Evolutionary conservation across 2,797 vertebrate species (phyloP).

Genomic region (Anguilla pacifica): DNA sequence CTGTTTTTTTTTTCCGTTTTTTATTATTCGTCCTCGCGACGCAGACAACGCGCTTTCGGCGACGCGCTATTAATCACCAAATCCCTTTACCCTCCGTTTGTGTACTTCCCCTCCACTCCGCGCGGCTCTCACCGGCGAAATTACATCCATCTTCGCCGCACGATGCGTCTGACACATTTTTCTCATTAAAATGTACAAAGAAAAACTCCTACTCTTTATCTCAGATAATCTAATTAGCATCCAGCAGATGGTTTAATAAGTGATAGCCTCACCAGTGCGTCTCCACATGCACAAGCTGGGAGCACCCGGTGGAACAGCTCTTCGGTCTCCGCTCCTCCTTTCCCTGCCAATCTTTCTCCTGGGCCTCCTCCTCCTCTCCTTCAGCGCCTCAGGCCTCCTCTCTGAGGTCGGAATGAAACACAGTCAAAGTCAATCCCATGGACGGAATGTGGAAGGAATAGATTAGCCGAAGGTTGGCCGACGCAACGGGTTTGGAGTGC

Average conservation of each 20-base stretch:
- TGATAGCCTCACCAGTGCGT: constrained; percentile 77
- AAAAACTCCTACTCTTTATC: constrained; percentile 83
- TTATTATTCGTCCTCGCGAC: background rate
- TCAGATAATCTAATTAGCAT: constrained; percentile 86
- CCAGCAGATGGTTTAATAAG: constrained; percentile 86
- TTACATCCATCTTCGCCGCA: constrained; percentile 58
- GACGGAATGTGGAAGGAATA: constrained; percentile 52
- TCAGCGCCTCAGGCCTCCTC: constrained; percentile 79
- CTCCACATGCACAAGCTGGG: constrained; percentile 77
- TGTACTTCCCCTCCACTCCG: constrained; percentile 24
- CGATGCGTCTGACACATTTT: constrained; percentile 77
- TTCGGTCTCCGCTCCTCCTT: constrained; percentile 41
- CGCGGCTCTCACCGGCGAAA: constrained; percentile 45
- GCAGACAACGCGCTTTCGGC: background rate
- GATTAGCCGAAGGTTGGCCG: constrained; percentile 30
- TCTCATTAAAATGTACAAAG: constrained; percentile 86
- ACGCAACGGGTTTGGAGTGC: background rate
- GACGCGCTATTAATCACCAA: background rate
- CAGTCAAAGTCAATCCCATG: constrained; percentile 71
- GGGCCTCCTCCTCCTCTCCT: constrained; percentile 82
- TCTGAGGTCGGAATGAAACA: constrained; percentile 38
- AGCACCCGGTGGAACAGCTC: constrained; percentile 62
- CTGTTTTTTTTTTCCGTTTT: background rate
- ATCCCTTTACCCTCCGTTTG: background rate
- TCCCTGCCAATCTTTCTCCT: constrained; percentile 79